These are phyloP conservation scores for Lagorchestes hirsutus DNA, from an alignment of 2,797 vertebrate genomes.

Conservation along the genomic window DNA sequence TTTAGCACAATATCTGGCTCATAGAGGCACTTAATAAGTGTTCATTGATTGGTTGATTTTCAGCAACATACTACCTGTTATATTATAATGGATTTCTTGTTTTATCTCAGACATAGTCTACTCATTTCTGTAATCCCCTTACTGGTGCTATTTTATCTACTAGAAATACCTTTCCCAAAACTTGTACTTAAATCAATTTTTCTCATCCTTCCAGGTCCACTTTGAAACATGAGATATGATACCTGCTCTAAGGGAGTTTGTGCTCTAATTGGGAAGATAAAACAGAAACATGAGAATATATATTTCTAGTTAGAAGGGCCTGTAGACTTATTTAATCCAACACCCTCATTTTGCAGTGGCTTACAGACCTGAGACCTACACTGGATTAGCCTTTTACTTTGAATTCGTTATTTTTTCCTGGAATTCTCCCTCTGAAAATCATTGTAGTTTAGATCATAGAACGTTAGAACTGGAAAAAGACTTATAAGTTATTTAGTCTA, in stretches of 20 bases:
- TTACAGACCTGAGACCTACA: background rate
- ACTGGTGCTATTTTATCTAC: background rate
- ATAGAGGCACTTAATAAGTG: background rate
- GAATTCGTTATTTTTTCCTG: background rate
- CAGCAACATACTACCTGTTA: background rate
- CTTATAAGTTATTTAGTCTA: background rate
- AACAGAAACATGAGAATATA: background rate
- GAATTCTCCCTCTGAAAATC: background rate
- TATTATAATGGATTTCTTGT: background rate
- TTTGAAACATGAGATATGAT: background rate
- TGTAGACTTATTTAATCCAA: background rate
- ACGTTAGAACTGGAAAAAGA: background rate
- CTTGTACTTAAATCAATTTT: background rate
- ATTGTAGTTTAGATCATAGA: background rate
- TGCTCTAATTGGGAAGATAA: background rate
- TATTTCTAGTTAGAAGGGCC: background rate
- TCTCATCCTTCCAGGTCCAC: background rate
- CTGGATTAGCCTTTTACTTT: background rate
- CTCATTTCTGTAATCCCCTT: background rate
- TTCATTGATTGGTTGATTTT: background rate
- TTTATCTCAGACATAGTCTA: background rate
- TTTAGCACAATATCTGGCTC: background rate
- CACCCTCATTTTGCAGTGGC: background rate
- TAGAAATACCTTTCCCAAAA: background rate
- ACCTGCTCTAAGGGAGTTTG: background rate